Evolutionary conservation across 2,797 vertebrate species (phyloP).

Genomic region (Octomys mimax): DNA sequence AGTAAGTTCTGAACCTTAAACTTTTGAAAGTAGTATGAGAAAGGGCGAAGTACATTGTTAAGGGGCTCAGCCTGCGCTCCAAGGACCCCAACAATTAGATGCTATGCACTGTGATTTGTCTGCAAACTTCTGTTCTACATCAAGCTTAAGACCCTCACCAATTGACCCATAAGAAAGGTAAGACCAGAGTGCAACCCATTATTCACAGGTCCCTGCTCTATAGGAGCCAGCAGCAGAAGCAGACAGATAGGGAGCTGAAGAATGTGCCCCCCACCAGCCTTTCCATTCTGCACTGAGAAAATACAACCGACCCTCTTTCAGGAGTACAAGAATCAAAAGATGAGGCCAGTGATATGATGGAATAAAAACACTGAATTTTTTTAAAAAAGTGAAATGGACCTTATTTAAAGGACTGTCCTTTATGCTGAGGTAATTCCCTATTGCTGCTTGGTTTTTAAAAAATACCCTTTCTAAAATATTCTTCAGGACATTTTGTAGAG

Average conservation of each 20-base stretch:
- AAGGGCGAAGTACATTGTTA: neutral
- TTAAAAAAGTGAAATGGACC: neutral
- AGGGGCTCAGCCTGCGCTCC: neutral
- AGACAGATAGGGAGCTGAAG: neutral
- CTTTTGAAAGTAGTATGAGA: neutral
- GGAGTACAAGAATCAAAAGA: neutral
- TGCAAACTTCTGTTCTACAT: neutral
- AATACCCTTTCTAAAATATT: neutral
- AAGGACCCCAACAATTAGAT: accelerated
- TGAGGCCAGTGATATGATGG: neutral
- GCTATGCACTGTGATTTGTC: neutral
- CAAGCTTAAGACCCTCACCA: neutral
- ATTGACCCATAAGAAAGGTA: neutral
- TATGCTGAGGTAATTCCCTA: neutral
- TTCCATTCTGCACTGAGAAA: neutral
- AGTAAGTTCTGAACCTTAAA: neutral
- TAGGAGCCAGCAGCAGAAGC: neutral
- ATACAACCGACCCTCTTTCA: neutral
- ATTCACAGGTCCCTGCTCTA: neutral
- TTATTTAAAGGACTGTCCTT: neutral
- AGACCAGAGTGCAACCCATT: neutral
- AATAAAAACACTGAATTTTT: neutral
- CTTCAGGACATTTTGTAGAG: neutral
- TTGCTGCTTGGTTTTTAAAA: neutral
- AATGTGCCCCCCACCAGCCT: neutral